These are phyloP conservation scores for Pristionchus maxplancki DNA, from an alignment of 2,888 invertebrate genomes.

Conservation along the genomic window DNA sequence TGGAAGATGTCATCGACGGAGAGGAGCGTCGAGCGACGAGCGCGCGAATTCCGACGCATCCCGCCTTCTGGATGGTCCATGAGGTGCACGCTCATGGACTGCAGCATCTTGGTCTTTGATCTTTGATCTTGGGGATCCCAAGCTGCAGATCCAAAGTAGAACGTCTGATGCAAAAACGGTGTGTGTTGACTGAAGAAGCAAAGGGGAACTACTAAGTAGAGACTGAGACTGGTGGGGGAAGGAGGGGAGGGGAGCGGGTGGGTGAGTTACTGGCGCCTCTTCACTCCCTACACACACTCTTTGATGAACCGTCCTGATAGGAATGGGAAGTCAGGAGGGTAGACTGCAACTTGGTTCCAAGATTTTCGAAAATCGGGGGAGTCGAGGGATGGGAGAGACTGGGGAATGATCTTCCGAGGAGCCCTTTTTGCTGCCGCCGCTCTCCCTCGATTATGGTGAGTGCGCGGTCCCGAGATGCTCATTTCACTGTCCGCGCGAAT, in stretches of 20 bases:
- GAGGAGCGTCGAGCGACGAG: constrained; percentile 32
- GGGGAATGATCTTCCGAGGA: background rate
- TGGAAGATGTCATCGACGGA: background rate
- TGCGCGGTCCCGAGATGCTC: constrained; percentile 16
- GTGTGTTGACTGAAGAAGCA: constrained; percentile 8
- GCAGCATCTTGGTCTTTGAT: no score
- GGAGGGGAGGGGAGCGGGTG: background rate
- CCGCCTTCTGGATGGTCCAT: constrained; percentile 62
- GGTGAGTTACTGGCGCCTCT: constrained; percentile 17
- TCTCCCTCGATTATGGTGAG: constrained; percentile 16
- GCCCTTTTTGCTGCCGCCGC: background rate
- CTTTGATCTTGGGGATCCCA: no score
- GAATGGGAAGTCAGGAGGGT: background rate
- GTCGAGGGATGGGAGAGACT: no score
- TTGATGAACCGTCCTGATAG: constrained; percentile 5
- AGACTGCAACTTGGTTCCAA: background rate
- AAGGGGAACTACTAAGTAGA: background rate
- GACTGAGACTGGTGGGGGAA: background rate
- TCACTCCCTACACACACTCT: background rate
- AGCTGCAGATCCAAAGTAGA: no score
- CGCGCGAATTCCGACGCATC: constrained; percentile 55
- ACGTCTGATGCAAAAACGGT: background rate
- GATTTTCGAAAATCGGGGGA: no score
- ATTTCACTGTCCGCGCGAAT: constrained; percentile 36
- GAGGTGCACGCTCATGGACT: constrained; percentile 68